A percentile compares a stretch with the other conserved stretches of the same genome.
Evolutionary conservation across 2,888 invertebrate genomes (phyloP).

Genomic region (Omphaloscelis lunosa): DNA sequence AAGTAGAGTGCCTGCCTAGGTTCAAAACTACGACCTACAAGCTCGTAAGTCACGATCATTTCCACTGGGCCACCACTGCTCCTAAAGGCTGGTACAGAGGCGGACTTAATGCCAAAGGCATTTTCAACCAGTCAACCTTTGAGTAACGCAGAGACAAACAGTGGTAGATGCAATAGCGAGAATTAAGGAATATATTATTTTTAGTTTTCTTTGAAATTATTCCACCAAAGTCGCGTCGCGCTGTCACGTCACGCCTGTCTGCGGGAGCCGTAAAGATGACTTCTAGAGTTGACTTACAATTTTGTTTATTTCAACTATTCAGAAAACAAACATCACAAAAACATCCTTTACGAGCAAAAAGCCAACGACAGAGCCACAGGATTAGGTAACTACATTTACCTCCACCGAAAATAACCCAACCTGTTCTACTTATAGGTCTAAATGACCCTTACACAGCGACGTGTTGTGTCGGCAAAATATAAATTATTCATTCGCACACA

Average conservation of each 20-base stretch:
- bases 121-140: too few relatives aligned
- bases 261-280: too few relatives aligned
- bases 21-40: not conserved
- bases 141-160: too few relatives aligned
- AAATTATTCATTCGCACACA: slow-evolving; percentile 56
- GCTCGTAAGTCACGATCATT: not conserved
- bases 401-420: slow-evolving; percentile 12
- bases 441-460: slow-evolving; percentile 19
- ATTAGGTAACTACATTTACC: not conserved
- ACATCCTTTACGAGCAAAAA: not conserved
- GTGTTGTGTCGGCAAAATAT: slow-evolving; percentile 23
- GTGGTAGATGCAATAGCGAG: too few relatives aligned
- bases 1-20: not conserved
- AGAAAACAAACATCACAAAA: not conserved
- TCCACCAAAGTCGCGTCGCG: too few relatives aligned
- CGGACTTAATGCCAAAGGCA: too few relatives aligned
- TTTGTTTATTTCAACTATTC: not conserved
- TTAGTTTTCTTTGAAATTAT: too few relatives aligned
- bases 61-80: not conserved
- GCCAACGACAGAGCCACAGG: not conserved
- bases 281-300: not conserved
- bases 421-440: slow-evolving; percentile 13
- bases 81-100: too few relatives aligned
- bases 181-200: too few relatives aligned
- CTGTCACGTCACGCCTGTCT: too few relatives aligned